Evolutionary conservation across 2,113 vertebrate genomes (phyloP).

Genomic region (rat (Rattus norvegicus)): DNA sequence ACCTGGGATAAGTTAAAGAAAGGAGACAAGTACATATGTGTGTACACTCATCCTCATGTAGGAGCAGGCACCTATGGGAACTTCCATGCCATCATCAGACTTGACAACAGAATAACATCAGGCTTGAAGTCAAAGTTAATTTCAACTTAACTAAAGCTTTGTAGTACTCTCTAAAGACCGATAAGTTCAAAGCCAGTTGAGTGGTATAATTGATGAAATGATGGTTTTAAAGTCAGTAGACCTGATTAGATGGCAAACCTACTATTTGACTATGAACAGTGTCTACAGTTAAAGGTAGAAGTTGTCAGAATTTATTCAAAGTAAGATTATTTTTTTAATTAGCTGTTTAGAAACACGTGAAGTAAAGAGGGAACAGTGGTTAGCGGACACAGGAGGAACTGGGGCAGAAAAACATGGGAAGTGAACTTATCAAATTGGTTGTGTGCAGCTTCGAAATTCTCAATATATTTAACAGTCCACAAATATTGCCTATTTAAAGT

Average conservation of each 20-base stretch:
- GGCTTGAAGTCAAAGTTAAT: background rate
- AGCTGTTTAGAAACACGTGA: background rate
- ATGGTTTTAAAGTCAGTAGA: background rate
- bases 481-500: background rate
- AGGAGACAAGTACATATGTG: background rate
- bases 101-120: background rate
- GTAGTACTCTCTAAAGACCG: background rate
- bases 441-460: background rate
- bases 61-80: background rate
- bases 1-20: background rate
- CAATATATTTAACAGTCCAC: background rate
- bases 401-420: background rate
- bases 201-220: background rate
- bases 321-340: background rate
- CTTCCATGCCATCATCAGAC: background rate
- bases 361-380: background rate
- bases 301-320: background rate
- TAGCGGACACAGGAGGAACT: background rate
- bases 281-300: background rate
- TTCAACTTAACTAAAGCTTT: background rate
- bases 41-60: background rate
- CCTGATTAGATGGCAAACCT: background rate
- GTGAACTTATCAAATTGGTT: background rate
- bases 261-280: background rate
- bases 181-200: background rate